A percentile compares a stretch with the other conserved stretches of the same genome.
These are phyloP conservation scores for Gadopsis bispinosus DNA, from an alignment of 2,797 vertebrate genomes.

Conservation along the genomic window DNA sequence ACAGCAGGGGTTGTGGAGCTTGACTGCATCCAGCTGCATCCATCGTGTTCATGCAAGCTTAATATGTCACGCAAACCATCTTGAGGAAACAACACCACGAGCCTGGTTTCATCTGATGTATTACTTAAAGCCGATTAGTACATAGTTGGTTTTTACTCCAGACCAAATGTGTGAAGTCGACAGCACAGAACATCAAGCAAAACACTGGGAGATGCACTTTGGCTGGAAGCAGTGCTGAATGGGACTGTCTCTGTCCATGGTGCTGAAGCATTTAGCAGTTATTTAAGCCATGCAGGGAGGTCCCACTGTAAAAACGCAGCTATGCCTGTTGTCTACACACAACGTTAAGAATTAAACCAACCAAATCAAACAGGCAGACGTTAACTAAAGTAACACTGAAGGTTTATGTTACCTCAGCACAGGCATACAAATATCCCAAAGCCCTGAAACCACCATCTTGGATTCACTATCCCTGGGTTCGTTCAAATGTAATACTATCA, in stretches of 20 bases:
- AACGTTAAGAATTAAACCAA: conserved; percentile 13
- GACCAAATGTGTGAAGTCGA: conserved; percentile 21
- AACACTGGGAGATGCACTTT: background rate
- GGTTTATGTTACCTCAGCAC: conserved; percentile 16
- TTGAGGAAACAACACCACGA: conserved; percentile 33
- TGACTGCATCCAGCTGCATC: conserved; percentile 61
- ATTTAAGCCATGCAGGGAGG: background rate
- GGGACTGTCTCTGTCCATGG: conserved; percentile 51
- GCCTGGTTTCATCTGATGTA: conserved; percentile 19
- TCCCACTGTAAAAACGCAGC: conserved; percentile 18
- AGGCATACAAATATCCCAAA: background rate
- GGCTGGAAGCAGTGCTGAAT: background rate
- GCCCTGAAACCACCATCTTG: conserved; percentile 4
- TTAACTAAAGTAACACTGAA: conserved; percentile 2
- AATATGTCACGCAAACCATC: conserved; percentile 33
- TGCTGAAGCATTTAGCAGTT: conserved; percentile 49
- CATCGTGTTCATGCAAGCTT: conserved; percentile 49
- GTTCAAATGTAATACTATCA: background rate
- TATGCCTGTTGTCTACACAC: conserved; percentile 8
- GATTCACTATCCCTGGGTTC: background rate
- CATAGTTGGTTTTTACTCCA: conserved; percentile 17
- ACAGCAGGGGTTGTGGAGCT: conserved; percentile 61
- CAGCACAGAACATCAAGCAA: background rate
- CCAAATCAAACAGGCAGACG: conserved; percentile 2
- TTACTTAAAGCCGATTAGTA: conserved; percentile 22